phyloP scores from a whole-genome alignment of 2,797 vertebrate genomes.

The Periparus ater region DNA sequence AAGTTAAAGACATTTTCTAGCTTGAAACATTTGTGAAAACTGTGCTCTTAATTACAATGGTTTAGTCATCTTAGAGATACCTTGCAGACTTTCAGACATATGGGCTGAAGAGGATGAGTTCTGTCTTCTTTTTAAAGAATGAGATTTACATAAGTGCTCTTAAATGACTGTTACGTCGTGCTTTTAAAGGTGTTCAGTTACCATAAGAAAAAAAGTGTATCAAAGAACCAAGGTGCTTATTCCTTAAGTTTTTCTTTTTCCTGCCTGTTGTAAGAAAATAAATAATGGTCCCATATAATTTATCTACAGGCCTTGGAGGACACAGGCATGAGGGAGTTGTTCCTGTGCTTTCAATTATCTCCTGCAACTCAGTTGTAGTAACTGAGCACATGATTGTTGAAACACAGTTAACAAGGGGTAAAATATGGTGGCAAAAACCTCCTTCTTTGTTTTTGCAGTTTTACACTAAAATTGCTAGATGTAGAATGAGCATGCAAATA shows the following conservation, averaged over 20 bases:
- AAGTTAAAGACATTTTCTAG: not conserved
- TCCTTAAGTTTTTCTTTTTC: not conserved
- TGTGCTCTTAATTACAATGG: not conserved
- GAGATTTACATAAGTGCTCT: not conserved
- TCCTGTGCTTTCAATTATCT: not conserved
- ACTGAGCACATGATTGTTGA: not conserved
- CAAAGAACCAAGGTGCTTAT: not conserved
- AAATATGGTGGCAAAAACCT: not conserved
- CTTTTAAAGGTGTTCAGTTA: not conserved
- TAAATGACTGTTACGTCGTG: not conserved
- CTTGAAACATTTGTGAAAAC: not conserved
- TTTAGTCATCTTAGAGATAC: not conserved
- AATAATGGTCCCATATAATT: not conserved
- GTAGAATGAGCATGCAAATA: not conserved
- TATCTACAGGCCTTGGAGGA: not conserved
- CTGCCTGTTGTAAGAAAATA: not conserved
- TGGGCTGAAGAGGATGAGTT: not conserved
- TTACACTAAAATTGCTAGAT: not conserved
- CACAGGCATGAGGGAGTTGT: not conserved
- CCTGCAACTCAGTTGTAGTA: not conserved
- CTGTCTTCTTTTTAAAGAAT: slow-evolving; percentile 10
- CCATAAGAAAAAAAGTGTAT: not conserved
- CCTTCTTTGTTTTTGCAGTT: not conserved
- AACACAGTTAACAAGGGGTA: not conserved
- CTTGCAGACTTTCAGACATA: not conserved